Evolutionary conservation across 2,113 vertebrate species (phyloP), one percentile per base, ranked within the genome.

Genomic region (Rhineura floridana): DNA sequence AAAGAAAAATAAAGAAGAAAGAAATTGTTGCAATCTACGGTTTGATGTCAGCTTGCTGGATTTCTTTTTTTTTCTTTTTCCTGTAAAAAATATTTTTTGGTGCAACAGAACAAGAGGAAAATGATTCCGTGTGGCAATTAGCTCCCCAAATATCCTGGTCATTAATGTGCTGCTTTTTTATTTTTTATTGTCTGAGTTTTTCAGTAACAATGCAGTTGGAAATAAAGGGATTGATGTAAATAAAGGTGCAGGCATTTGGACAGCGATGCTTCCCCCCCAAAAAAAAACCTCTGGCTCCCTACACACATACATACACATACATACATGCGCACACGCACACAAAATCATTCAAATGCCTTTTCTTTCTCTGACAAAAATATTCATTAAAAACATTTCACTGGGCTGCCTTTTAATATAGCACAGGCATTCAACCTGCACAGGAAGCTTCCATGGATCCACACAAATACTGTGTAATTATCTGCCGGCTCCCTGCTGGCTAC

Each of bases 401-500:
- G 97, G 97, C 96, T 97, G 97, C 97, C 97, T 97, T 98, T 97
- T 97, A 97, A 97, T 96, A 97, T 95, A 97, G 96, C 89, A 90
- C 95, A 95, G 96, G 97, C 97, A 98, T 98, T 98, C 97, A 98
- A 97, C 97, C 97, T 97, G 97, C 94, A 77, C 97, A 95, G 96
- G 97, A 96, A 96, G 97, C 97, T 97, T 97, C 97, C 97, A 83
- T 96, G 97, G 97, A 98, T 97, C 97, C 96, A 97, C 97, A 98
- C 97, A 98, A 98, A 98, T 97, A 98, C 97, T 97, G 97, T 98
- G 97, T 98, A 98, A 98, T 98, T 98, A 98, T 98, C 97, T 97
- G 87, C 94, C 93, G 97, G 96, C 97, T 97, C 97, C 98, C 97
- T 95, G 97, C 97, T 98, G 98, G 97, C 97, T 97, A 95, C 97